phyloP scores from a whole-genome alignment of 1,140 invertebrate genomes.

The Myzus persicae region DNA sequence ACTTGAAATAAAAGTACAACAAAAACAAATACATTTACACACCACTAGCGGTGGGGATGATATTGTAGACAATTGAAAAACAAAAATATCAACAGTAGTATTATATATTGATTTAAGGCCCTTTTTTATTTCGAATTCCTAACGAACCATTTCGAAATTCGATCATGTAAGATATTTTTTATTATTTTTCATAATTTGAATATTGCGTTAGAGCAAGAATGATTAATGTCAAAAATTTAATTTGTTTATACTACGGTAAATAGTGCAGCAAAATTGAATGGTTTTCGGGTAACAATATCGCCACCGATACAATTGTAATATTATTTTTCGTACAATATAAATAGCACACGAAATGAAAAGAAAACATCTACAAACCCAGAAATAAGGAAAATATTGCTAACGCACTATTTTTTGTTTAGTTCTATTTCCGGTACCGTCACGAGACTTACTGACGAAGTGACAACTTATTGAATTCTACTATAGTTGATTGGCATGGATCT shows the following conservation, averaged over 20 bases:
- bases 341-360: neutral
- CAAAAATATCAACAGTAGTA: neutral
- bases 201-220: neutral
- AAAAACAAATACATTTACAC: neutral
- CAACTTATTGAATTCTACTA: no score
- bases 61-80: neutral
- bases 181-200: neutral
- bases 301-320: neutral
- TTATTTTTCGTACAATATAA: neutral
- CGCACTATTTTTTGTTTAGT: neutral
- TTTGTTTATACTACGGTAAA: neutral
- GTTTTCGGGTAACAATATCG: neutral
- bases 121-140: neutral
- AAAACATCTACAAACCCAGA: neutral
- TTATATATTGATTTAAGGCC: no score
- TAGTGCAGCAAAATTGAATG: neutral
- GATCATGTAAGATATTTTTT: neutral
- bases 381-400: neutral
- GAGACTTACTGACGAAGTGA: neutral
- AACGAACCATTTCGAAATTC: neutral
- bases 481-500: neutral
- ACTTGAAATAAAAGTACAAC: neutral
- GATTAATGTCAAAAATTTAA: neutral
- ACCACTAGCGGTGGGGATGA: neutral
- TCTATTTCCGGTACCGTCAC: no score